Base-by-base conservation (phyloP, 2,113 vertebrate species). In the Phyllopteryx taeniolatus region DNA sequence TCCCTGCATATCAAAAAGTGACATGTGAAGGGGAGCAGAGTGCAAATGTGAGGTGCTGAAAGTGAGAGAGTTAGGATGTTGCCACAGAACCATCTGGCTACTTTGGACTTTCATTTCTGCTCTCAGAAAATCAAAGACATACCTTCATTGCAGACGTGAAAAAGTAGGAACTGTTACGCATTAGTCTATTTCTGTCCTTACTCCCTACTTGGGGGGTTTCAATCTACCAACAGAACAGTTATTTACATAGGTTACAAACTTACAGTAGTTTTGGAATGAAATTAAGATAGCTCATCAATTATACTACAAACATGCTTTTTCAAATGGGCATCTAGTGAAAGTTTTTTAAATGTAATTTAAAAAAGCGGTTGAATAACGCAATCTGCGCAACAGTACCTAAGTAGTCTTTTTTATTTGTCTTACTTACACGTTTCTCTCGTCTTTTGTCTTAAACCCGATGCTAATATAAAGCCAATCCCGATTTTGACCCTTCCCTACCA, bases 21-120 rank as follows among this genome's bases (percentile, higher is more conserved):
- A 90, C 88, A 79, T 88, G 81, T 93, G 92, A 93, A 85, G 87
- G 64, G 83, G 79, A 79, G 69, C 86, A 87, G 83, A 68, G 68
- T 72, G 68, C 77, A 85, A 84, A 85, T 83, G 80, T 73, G 77
- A 85, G 79, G 68, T 77, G 78, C 77, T 74, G 81, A 78, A 74
- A 81, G 73, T 46, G 47, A 74, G 76, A 73, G 75, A 77, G 49
- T 56, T 74, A 70, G 75, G 84, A 86, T 81, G 72, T 71, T 75
- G 68, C 77, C 67, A 35, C 73, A 74, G 39, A 83, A 49, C 71
- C 81, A 85, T 89, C 72, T 89, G 82, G 79, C 63, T 72, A 59
- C 43, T 39, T 39, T 39, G 33, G 71, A 79, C 81, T 80, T 75
- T 57, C 77, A 61, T 77, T 78, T 71, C 71, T 80, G 47, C 70